These are phyloP conservation scores for Hexactinellida sp. DNA, from an alignment of 37 sponge, comb jelly and placozoan species.

Conservation along the genomic window DNA sequence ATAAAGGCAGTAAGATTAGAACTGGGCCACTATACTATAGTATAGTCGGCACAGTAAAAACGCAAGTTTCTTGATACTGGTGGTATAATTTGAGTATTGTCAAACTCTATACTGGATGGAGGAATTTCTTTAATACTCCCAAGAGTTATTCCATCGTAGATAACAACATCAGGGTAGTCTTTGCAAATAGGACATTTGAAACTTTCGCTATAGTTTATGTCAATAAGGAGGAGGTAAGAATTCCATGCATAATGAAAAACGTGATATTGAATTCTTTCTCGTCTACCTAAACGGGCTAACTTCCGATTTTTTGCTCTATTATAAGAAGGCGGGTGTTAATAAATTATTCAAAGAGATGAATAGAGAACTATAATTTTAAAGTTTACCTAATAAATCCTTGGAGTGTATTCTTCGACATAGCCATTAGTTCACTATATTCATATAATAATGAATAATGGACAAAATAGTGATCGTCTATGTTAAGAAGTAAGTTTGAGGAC, in stretches of 20 bases:
- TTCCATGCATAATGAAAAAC: background rate
- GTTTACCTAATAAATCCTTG: background rate
- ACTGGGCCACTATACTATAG: too few species aligned
- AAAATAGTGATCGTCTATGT: background rate
- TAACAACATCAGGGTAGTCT: background rate
- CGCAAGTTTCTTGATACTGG: background rate
- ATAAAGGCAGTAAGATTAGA: too few species aligned
- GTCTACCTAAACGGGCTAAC: background rate
- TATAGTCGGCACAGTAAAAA: too few species aligned
- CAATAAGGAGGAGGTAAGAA: background rate
- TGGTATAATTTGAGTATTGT: background rate
- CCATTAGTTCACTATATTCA: background rate
- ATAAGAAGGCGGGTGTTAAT: background rate
- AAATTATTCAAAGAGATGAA: background rate
- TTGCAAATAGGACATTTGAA: background rate
- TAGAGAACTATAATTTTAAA: background rate
- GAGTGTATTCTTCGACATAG: background rate
- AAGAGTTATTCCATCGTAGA: background rate
- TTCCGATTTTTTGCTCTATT: constrained; percentile 12
- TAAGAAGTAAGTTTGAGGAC: background rate
- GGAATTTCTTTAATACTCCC: background rate
- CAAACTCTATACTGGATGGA: background rate
- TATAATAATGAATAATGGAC: background rate
- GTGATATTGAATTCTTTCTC: background rate
- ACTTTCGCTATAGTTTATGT: background rate